These are phyloP conservation scores for Andrena camellia DNA, from an alignment of 2,888 invertebrate species.

Conservation along the genomic window DNA sequence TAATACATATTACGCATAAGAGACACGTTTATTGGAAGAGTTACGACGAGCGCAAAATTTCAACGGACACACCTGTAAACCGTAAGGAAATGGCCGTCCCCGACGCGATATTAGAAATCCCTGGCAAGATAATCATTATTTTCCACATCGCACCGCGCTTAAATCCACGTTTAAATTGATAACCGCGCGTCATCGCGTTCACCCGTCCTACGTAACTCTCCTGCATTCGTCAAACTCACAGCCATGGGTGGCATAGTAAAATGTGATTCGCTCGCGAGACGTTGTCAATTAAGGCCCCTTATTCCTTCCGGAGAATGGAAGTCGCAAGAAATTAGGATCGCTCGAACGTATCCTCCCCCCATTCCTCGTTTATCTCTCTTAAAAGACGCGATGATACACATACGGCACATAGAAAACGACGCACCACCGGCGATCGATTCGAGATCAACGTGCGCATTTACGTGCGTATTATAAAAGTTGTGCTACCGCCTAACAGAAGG, in stretches of 20 bases:
- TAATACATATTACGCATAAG: slow-evolving; percentile 11
- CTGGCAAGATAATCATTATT: slow-evolving; percentile 76
- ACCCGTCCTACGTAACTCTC: slow-evolving; percentile 53
- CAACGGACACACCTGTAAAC: background rate
- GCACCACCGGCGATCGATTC: slow-evolving; percentile 1
- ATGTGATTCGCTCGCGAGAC: slow-evolving; percentile 53
- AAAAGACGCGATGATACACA: background rate
- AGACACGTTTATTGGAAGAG: slow-evolving; percentile 34
- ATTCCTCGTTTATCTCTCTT: background rate
- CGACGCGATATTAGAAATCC: slow-evolving; percentile 58
- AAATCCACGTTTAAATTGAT: slow-evolving; percentile 50
- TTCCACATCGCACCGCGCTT: background rate
- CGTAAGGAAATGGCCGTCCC: slow-evolving; percentile 1
- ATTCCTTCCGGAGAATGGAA: slow-evolving; percentile 12
- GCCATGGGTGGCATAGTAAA: slow-evolving; percentile 69
- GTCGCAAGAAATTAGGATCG: background rate
- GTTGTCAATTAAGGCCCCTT: slow-evolving; percentile 63
- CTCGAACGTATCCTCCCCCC: background rate
- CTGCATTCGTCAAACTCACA: slow-evolving; percentile 74
- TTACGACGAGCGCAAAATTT: slow-evolving; percentile 13
- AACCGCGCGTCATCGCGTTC: slow-evolving; percentile 45
- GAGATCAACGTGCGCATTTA: slow-evolving; percentile 16
- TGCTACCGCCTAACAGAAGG: slow-evolving; percentile 19
- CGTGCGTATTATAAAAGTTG: background rate
- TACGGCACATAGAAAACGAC: background rate